Conservation (phyloP, 2,888 invertebrate species). For the Hipparchia sbordonii region DNA sequence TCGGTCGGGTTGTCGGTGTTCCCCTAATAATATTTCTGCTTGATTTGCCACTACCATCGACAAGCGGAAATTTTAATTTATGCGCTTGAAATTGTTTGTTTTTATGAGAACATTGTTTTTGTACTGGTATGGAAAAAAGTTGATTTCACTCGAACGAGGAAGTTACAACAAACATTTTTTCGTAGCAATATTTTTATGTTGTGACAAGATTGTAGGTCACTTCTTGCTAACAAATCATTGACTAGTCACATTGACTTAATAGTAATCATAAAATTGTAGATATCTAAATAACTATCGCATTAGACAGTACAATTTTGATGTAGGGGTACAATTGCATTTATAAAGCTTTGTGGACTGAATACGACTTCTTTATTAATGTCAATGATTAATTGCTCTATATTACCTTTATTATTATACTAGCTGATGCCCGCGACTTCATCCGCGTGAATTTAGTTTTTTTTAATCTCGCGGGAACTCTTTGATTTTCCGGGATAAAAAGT, state of each 20-base stretch:
- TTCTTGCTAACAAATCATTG: constrained; percentile 17
- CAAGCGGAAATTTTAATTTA: constrained; percentile 82
- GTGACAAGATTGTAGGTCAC: constrained; percentile 23
- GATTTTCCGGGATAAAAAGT: no score
- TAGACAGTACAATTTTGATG: neutral
- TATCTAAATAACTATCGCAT: neutral
- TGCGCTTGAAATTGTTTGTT: constrained; percentile 77
- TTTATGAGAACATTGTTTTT: constrained; percentile 73
- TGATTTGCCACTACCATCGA: constrained; percentile 69
- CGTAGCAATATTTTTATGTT: constrained; percentile 30
- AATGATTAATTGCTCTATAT: neutral
- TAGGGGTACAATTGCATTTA: neutral
- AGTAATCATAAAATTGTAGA: neutral
- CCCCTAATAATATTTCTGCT: constrained; percentile 75
- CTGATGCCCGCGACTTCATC: no score
- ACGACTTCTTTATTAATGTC: no score
- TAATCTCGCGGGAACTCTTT: no score
- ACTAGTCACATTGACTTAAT: constrained; percentile 7
- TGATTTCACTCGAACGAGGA: constrained; percentile 63
- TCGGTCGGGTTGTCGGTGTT: constrained; percentile 42
- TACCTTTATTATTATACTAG: no score
- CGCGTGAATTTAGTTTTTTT: no score
- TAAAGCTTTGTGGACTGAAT: no score
- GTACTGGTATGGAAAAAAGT: constrained; percentile 58
- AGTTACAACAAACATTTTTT: constrained; percentile 58